phyloP scores from a whole-genome alignment of 2,888 invertebrate genomes.

The Anorthoa munda region DNA sequence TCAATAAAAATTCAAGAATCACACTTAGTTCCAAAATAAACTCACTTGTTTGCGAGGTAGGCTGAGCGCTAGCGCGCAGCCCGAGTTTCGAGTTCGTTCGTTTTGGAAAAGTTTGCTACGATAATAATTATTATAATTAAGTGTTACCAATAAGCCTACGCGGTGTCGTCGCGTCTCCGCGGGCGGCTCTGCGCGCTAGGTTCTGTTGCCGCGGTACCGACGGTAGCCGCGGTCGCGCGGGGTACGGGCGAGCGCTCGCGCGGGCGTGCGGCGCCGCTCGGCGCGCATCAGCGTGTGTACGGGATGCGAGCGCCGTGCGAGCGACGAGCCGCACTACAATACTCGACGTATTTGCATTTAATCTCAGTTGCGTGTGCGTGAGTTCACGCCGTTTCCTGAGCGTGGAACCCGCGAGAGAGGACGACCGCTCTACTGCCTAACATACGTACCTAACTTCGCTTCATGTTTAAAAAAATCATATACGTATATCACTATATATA shows the following conservation, averaged over 20 bases:
- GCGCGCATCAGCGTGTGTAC: conserved; percentile 55
- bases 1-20: conserved; percentile 93
- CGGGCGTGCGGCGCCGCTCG: conserved; percentile 55
- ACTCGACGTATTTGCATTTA: conserved; percentile 55
- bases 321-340: conserved; percentile 61
- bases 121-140: conserved; percentile 91
- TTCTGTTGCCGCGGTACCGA: conserved; percentile 67
- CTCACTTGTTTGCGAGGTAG: conserved; percentile 95
- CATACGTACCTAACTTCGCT: conserved; percentile 90
- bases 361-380: conserved; percentile 65
- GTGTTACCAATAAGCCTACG: conserved; percentile 90
- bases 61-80: conserved; percentile 91
- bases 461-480: conserved; percentile 91
- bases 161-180: conserved; percentile 88
- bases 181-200: conserved; percentile 77
- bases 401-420: conserved; percentile 84
- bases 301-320: conserved; percentile 64
- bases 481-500: conserved; percentile 91
- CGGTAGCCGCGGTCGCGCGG: conserved; percentile 59
- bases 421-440: conserved; percentile 91
- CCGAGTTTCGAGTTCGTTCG: conserved; percentile 92
- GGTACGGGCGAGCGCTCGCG: conserved; percentile 51
- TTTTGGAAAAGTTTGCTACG: conserved; percentile 91
- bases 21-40: conserved; percentile 95
- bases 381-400: conserved; percentile 69